Conservation (phyloP, 2,797 vertebrate genomes). For the Poecilia wingei region DNA sequence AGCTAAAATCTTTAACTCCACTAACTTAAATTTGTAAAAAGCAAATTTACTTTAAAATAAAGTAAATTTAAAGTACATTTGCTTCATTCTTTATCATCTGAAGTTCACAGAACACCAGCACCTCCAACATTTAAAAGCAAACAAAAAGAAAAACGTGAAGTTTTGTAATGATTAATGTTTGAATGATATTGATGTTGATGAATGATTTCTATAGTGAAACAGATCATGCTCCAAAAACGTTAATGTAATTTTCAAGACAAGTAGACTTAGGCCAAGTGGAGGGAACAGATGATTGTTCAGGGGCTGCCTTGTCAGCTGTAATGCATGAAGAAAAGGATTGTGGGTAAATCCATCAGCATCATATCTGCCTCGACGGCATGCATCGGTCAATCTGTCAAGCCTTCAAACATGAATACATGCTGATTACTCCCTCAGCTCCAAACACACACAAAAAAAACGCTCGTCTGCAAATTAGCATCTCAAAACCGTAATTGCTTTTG, state of each 20-base stretch:
- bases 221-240: conserved; percentile 31
- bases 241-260: conserved; percentile 44
- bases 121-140: background rate
- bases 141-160: background rate
- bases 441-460: conserved; percentile 38
- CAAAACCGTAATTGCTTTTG: conserved; percentile 68
- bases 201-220: conserved; percentile 29
- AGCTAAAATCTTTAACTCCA: background rate
- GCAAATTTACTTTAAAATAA: too few species aligned
- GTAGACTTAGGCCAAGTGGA: conserved; percentile 39
- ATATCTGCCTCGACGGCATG: conserved; percentile 69
- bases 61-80: background rate
- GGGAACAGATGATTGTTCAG: conserved; percentile 48
- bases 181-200: background rate
- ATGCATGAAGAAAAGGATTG: conserved; percentile 70
- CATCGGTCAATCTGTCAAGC: conserved; percentile 75
- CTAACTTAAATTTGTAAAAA: too few species aligned
- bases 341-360: conserved; percentile 78
- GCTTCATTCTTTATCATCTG: background rate
- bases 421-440: conserved; percentile 73
- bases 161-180: background rate
- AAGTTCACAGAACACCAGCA: background rate
- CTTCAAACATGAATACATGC: conserved; percentile 74
- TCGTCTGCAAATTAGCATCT: conserved; percentile 71
- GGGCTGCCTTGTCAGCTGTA: conserved; percentile 64